Evolutionary conservation across 2,113 vertebrate species (phyloP), one percentile per base, ranked within the genome.

Genomic region (Chitala chitala): DNA sequence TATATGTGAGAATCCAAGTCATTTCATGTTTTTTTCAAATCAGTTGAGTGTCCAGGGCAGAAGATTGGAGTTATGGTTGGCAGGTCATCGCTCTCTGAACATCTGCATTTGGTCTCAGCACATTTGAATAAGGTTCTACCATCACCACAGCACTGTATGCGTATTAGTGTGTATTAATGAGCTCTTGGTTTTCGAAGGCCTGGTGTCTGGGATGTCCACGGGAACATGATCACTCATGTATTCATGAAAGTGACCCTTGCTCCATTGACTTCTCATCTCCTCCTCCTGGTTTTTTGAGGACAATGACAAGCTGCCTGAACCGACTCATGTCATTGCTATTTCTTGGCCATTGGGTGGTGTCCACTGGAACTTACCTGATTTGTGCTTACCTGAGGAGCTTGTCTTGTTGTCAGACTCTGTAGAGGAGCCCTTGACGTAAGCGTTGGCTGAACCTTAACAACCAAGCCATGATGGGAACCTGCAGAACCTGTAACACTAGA

Each of bases 161-260:
- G n/a, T n/a, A n/a, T n/a, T n/a, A n/a, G 29, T 48, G 22, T 13
- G 42, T 3, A 4, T 50, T 22, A 29, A 36, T 13, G 9, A 22
- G 10, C n/a, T 12, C n/a, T 26, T 42, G 22, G 42, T 12, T 64
- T 17, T 54, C 13, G 22, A 33, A 86, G 97, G 97, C 77, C 97
- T 93, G 79, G 95, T 98, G 82, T 99, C 97, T 0, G 89, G 83
- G 13, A 99, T 73, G 81, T 99, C 96, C 72, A 98, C 76, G 0
- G 97, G 96, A 77, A 99, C 98, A 86, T 93, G 48, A 7, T 99
- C 94, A 1, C 96, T 99, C 80, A 98, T 90, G 84, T 93, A 96
- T 81, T 98, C 97, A 0, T 99, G 98, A 70, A 99, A 99, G 73
- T 94, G 89, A 8, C 97, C 97, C 84, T 99, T 96, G 1, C 91